Conservation (phyloP, 2,888 invertebrate genomes). For the Amphipyra tragopoginis region DNA sequence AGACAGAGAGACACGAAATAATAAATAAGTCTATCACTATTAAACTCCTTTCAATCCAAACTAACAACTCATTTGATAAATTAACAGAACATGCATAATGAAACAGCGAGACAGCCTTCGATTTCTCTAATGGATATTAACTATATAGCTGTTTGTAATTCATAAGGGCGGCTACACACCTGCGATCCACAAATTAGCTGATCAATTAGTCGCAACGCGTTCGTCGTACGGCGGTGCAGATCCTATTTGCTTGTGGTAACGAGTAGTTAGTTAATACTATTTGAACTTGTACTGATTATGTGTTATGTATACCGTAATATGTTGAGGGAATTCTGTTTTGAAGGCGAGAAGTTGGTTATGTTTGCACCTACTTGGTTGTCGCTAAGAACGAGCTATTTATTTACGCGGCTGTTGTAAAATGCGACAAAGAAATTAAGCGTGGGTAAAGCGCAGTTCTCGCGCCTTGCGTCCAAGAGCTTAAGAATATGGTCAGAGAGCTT, state of each 20-base stretch:
- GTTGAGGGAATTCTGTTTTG: conserved; percentile 10
- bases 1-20: background rate
- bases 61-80: conserved; percentile 40
- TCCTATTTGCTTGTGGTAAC: conserved; percentile 65
- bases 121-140: conserved; percentile 57
- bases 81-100: conserved; percentile 27
- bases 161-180: conserved; percentile 70
- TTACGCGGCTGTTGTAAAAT: too few relatives aligned
- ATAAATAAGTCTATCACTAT: conserved; percentile 28
- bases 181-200: conserved; percentile 75
- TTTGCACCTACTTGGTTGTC: too few relatives aligned
- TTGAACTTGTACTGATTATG: conserved; percentile 54
- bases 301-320: conserved; percentile 57
- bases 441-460: too few relatives aligned
- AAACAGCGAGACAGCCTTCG: conserved; percentile 23
- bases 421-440: too few relatives aligned
- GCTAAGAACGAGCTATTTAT: too few relatives aligned
- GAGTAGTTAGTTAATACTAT: conserved; percentile 71
- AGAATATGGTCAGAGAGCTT: too few relatives aligned
- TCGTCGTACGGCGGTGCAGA: conserved; percentile 55
- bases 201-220: conserved; percentile 79
- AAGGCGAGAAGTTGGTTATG: background rate
- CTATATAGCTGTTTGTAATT: conserved; percentile 70
- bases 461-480: too few relatives aligned
- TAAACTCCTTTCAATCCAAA: conserved; percentile 17